phyloP scores from a whole-genome alignment of 2,888 invertebrate species.

The Penaeus monodon region DNA sequence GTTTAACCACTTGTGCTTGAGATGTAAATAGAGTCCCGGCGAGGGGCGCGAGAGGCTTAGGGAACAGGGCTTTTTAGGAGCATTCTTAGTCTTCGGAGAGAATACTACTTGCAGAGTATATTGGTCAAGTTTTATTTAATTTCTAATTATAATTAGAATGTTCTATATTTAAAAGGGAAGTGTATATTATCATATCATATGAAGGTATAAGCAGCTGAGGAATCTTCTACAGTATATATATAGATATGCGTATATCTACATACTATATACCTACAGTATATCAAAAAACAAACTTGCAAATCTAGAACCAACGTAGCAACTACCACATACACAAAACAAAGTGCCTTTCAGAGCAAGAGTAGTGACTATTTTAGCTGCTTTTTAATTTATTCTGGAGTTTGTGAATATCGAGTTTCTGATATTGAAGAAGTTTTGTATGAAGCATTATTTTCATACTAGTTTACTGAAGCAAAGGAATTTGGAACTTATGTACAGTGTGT shows the following conservation, averaged over 20 bases:
- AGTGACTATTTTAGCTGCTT: constrained; percentile 58
- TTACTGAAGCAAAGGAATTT: constrained; percentile 14
- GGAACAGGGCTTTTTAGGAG: constrained; percentile 29
- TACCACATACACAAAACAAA: constrained; percentile 41
- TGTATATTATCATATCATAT: constrained; percentile 1
- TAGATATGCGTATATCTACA: constrained; percentile 8
- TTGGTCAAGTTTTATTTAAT: constrained; percentile 7
- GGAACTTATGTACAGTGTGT: constrained; percentile 17
- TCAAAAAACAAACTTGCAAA: constrained; percentile 13
- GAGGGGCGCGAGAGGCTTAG: background rate
- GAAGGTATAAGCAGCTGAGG: constrained; percentile 11
- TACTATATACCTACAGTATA: constrained; percentile 4
- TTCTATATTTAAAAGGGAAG: constrained; percentile 14
- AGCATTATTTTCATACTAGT: constrained; percentile 53
- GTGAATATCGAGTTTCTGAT: constrained; percentile 31
- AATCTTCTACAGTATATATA: constrained; percentile 3
- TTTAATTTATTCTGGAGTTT: constrained; percentile 44
- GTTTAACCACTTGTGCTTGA: no score
- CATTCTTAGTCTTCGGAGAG: constrained; percentile 3
- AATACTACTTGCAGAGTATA: constrained; percentile 11
- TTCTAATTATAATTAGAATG: background rate
- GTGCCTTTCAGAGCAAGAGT: constrained; percentile 60
- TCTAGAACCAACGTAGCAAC: constrained; percentile 16
- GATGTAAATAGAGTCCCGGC: no score
- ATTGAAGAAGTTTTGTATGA: constrained; percentile 45